Base-by-base conservation (phyloP, 2,113 vertebrate species). In the Andinoacara biseriatus region DNA sequence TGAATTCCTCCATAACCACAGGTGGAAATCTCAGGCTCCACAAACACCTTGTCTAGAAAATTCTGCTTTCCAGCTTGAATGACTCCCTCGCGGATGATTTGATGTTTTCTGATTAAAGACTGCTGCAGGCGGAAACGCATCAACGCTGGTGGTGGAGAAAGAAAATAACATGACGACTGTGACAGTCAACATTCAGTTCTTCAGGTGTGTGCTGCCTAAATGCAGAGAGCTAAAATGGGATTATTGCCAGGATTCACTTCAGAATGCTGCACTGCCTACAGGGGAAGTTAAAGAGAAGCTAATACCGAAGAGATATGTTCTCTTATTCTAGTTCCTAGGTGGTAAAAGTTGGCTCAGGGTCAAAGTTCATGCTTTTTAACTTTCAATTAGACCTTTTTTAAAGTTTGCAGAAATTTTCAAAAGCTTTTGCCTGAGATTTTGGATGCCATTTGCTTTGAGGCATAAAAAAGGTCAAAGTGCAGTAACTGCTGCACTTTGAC, bases 61-160 rank as follows among this genome's bases (percentile, higher is more conserved):
- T 63, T 89, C 26, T 93, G 92, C 46, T 56, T 86, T 13, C 95
- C 95, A 0, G 92, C 58, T 74, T 80, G 88, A 40, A 86, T 76
- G 0, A 94, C 76, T 3, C 95, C 95, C 83, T 96, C 95, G 0
- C 78, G 90, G 63, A 95, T 90, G 61, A 77, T 18, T 8, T 78
- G 31, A 58, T 90, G 76, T 14, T 85, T 90, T 38, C 90, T 82
- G 57, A 65, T 78, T n/a, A 93, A 67, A 26, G 18, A 1, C 3
- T 60, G 2, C 82, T 67, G 90, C 84, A 96, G 52, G 0, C 86
- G 59, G 57, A 58, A 83, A 75, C 92, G 93, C 17, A 90, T 24
- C 82, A 90, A 5, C 0, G 76, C 95, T 96, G 81, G 1, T 13
- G 46, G 31, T 1, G 49, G 20, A 78, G 56, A 84, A 65, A 56